Evolutionary conservation across 2,888 invertebrate species (phyloP), one percentile per base, ranked within the genome.

Genomic region (Agonum fuliginosum): DNA sequence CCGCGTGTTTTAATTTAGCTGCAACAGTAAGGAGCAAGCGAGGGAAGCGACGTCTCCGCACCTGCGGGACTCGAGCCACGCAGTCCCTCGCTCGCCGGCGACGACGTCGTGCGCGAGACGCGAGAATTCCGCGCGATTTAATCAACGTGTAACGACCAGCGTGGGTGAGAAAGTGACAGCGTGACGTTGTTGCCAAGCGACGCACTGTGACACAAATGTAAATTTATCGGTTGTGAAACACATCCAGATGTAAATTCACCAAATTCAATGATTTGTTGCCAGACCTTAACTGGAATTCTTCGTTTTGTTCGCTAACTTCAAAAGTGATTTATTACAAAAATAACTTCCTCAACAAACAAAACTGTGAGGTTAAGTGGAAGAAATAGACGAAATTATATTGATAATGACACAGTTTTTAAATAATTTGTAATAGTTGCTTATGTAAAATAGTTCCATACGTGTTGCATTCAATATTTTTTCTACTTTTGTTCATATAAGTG

Each of bases 1-100:
- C 46, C 46, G 46, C 70, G 24, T 46, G 46, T 70, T 70, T 70
- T 70, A 70, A 70, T 70, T 70, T 70, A 70, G 70, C 46, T 41
- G 41, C 65, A 67, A 37, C 37, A 37, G 20, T 17, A 22, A 24
- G 10, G n/a, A 8, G 58, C 12, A 20, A 62, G 65, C 22, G 41
- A 37, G 41, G 37, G 37, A n/a, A 10, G 2, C n/a, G 3, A n/a
- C 58, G 58, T 27, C n/a, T 22, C 5, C 37, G 41, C 19, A n/a
- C n/a, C n/a, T n/a, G 37, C 62, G n/a, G 58, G 27, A 58, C 12
- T n/a, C 58, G 24, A 24, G 20, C 20, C 10, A 4, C 34, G 65
- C 34, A 30, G 65, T 65, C 34, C 20, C 41, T 22, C 67, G n/a
- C 22, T 22, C 67, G 41, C 22, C 67, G 65, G 65, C 37, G 22